Evolutionary conservation across 2,888 invertebrate genomes (phyloP).

Genomic region (Xestia rhomboidea): DNA sequence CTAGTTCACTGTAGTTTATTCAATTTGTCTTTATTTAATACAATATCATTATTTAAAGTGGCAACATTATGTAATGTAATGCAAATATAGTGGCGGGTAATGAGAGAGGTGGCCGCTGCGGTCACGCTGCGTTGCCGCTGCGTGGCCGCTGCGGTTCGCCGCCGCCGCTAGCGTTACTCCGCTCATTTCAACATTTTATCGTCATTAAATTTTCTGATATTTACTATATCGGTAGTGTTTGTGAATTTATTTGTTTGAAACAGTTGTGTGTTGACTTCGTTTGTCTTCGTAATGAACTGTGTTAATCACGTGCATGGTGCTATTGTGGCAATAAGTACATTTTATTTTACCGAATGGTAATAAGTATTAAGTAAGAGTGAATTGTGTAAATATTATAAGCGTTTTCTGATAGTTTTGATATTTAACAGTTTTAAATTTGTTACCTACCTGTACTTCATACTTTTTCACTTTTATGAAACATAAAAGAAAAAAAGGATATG

Average conservation of each 20-base stretch:
- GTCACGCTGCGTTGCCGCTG: conserved; percentile 39
- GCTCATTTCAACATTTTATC: conserved; percentile 49
- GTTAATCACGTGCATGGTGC: not conserved
- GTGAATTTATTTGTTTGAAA: conserved; percentile 15
- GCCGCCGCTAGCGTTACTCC: conserved; percentile 9
- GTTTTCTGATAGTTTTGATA: not conserved
- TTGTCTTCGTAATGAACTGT: conserved; percentile 6
- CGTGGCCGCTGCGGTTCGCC: conserved; percentile 50
- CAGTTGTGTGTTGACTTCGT: not conserved
- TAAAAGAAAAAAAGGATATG: too few relatives aligned
- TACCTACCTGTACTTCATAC: not conserved
- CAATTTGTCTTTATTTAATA: conserved; percentile 40
- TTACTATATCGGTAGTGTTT: conserved; percentile 12
- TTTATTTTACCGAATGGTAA: not conserved
- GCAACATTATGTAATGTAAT: conserved; percentile 47
- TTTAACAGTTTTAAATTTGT: not conserved
- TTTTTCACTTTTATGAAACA: not conserved
- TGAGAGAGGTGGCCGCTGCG: conserved; percentile 44
- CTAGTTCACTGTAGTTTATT: conserved; percentile 45
- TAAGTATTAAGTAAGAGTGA: not conserved
- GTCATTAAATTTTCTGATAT: conserved; percentile 34
- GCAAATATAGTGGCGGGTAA: conserved; percentile 57
- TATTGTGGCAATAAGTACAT: not conserved
- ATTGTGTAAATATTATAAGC: not conserved
- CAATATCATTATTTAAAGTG: conserved; percentile 52